phyloP scores from a whole-genome alignment of 2,888 invertebrate species.

The Beris morrisii region DNA sequence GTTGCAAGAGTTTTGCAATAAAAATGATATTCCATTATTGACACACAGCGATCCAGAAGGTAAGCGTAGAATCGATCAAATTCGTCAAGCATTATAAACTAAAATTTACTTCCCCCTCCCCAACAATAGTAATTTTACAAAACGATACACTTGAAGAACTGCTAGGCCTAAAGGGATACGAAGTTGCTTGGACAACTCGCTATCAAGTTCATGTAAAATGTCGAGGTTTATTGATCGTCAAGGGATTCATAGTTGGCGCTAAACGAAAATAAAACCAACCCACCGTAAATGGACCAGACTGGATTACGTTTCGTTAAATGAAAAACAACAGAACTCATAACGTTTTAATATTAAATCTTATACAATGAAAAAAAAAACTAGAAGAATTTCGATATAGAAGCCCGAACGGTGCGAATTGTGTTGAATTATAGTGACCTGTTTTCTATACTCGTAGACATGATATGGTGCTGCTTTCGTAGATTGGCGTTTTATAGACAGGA shows the following conservation, averaged over 20 bases:
- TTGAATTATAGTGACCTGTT: constrained; percentile 2
- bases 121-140: constrained; percentile 60
- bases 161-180: constrained; percentile 59
- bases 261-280: constrained; percentile 19
- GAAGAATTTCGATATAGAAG: neutral
- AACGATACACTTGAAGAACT: constrained; percentile 62
- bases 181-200: constrained; percentile 76
- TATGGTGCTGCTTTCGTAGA: constrained; percentile 13
- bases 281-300: neutral
- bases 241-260: constrained; percentile 75
- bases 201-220: constrained; percentile 90
- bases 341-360: neutral
- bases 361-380: neutral
- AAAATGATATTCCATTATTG: constrained; percentile 87
- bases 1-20: constrained; percentile 85
- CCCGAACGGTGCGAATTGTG: neutral
- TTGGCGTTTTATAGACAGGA: neutral
- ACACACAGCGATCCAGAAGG: constrained; percentile 95
- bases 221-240: constrained; percentile 85
- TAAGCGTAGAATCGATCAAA: constrained; percentile 54
- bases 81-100: neutral
- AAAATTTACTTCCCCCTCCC: neutral
- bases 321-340: neutral
- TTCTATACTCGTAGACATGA: constrained; percentile 6
- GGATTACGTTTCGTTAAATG: neutral